Percentiles rank a stretch among this genome's conserved stretches.
phyloP scores from a whole-genome alignment of 2,888 invertebrate species.

The Phragmatobia fuliginosa region DNA sequence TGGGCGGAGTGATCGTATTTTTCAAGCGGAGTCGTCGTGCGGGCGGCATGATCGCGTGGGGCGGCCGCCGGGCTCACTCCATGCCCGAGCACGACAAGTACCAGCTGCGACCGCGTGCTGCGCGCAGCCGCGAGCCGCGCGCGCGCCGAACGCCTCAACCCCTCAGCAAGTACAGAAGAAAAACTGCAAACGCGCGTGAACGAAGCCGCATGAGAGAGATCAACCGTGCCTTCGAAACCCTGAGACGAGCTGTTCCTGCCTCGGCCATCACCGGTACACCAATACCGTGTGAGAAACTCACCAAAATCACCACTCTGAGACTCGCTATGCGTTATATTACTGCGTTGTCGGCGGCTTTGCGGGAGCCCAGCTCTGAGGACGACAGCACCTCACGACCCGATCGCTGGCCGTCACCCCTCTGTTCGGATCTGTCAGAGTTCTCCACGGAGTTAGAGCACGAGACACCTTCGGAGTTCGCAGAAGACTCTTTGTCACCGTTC shows the following conservation, averaged over 20 bases:
- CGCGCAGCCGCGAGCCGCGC: conserved; percentile 81
- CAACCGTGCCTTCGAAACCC: conserved; percentile 94
- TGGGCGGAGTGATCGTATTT: conserved; percentile 77
- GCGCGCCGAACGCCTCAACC: conserved; percentile 90
- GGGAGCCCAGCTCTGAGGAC: conserved; percentile 69
- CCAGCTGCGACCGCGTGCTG: conserved; percentile 84
- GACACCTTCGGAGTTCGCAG: conserved; percentile 82
- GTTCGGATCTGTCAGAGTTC: conserved; percentile 86
- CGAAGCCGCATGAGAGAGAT: conserved; percentile 96
- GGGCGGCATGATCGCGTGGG: conserved; percentile 57
- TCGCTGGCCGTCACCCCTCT: conserved; percentile 78
- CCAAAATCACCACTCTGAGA: conserved; percentile 95
- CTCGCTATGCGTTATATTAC: conserved; percentile 96
- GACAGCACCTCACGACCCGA: conserved; percentile 61
- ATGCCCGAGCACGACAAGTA: conserved; percentile 86
- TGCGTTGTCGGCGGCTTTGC: conserved; percentile 89
- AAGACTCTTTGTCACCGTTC: conserved; percentile 87
- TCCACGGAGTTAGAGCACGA: conserved; percentile 81
- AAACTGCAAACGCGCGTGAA: conserved; percentile 96
- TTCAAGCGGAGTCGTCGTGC: conserved; percentile 72
- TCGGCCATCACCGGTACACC: conserved; percentile 83
- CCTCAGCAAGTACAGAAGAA: conserved; percentile 95
- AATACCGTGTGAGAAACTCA: conserved; percentile 91
- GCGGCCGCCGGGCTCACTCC: conserved; percentile 68
- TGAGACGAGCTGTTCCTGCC: conserved; percentile 92